Evolutionary conservation across 2,113 vertebrate genomes (phyloP).

Genomic region (Coptodon bakossiorum): DNA sequence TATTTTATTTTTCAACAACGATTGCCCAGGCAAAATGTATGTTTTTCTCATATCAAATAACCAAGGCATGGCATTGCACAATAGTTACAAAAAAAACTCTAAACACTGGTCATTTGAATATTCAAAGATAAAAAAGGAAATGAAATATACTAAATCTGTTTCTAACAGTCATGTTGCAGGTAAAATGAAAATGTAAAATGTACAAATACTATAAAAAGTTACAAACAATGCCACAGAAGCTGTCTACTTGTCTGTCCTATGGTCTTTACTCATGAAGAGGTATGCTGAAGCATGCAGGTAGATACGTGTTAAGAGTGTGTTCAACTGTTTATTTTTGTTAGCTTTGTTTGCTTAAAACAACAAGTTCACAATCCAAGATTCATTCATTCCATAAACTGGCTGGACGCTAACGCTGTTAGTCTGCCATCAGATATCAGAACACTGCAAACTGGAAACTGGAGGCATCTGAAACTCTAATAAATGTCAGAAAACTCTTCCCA

Average conservation of each 20-base stretch:
- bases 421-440: neutral
- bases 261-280: conserved; percentile 91
- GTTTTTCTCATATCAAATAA: conserved; percentile 81
- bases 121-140: conserved; percentile 78
- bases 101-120: conserved; percentile 77
- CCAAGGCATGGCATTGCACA: conserved; percentile 78
- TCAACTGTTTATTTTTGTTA: neutral
- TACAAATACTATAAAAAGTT: conserved; percentile 91
- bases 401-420: neutral
- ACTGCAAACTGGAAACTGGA: neutral
- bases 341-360: neutral
- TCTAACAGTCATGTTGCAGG: conserved; percentile 86
- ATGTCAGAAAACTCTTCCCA: neutral
- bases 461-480: neutral
- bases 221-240: conserved; percentile 84
- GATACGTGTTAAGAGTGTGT: conserved; percentile 68
- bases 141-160: conserved; percentile 85
- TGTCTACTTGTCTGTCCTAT: conserved; percentile 73
- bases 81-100: conserved; percentile 76
- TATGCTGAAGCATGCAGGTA: conserved; percentile 95
- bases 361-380: neutral
- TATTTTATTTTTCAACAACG: conserved; percentile 92
- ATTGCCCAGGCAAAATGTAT: conserved; percentile 14
- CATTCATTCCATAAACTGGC: conserved; percentile 16
- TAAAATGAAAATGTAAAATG: conserved; percentile 76